These are phyloP conservation scores for Drosophila quasianomalipes DNA, from an alignment of 2,888 invertebrate genomes.

Conservation along the genomic window DNA sequence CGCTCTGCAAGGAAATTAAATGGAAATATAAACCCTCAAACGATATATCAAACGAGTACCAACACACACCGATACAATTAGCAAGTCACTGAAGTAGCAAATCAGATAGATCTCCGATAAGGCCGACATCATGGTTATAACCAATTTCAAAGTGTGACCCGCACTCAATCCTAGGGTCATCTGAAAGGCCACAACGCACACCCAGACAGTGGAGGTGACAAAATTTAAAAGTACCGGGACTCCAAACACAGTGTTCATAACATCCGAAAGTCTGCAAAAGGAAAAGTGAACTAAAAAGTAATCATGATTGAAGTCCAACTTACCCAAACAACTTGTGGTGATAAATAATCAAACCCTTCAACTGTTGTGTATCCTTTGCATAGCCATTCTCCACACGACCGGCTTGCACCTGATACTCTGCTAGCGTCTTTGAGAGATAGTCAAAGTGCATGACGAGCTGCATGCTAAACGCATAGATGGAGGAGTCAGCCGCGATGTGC, in stretches of 20 bases:
- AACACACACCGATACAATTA: conserved; percentile 36
- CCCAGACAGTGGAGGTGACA: conserved; percentile 67
- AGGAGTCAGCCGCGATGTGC: conserved; percentile 70
- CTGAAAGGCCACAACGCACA: conserved; percentile 57
- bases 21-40: background rate
- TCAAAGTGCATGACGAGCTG: conserved; percentile 80
- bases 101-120: conserved; percentile 47
- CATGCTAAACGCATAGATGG: conserved; percentile 65
- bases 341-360: conserved; percentile 35
- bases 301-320: background rate
- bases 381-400: background rate
- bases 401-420: conserved; percentile 5
- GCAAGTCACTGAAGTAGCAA: conserved; percentile 40
- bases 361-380: conserved; percentile 11
- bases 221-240: conserved; percentile 72
- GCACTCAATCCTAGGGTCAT: conserved; percentile 61
- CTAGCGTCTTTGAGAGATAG: conserved; percentile 43
- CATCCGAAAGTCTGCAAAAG: conserved; percentile 35
- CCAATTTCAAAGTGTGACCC: conserved; percentile 56
- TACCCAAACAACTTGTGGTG: conserved; percentile 45
- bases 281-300: background rate
- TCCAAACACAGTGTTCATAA: conserved; percentile 66
- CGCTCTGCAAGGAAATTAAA: conserved; percentile 49
- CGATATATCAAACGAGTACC: background rate
- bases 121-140: conserved; percentile 58